Percentiles rank a stretch among this genome's conserved stretches.
Evolutionary conservation across 2,113 vertebrate species (phyloP).

Genomic region (Arothron firmamentum): DNA sequence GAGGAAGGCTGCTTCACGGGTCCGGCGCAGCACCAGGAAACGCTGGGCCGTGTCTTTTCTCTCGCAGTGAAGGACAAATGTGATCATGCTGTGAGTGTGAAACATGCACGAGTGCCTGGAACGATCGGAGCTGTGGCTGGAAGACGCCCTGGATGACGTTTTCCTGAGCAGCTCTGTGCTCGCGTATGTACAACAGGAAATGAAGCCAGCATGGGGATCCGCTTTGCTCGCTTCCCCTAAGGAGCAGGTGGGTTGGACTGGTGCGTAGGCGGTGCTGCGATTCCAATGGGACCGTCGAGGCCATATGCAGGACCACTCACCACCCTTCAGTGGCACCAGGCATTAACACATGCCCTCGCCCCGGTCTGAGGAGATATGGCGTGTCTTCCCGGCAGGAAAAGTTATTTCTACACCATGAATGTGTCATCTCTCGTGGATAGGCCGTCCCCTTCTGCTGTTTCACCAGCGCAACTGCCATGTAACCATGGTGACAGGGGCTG

Average conservation of each 20-base stretch:
- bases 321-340: constrained; percentile 8
- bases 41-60: constrained; percentile 3
- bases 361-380: constrained; percentile 9
- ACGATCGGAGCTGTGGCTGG: constrained; percentile 32
- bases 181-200: constrained; percentile 32
- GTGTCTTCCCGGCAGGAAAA: constrained; percentile 17
- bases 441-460: not conserved
- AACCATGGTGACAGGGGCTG: constrained; percentile 37
- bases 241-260: constrained; percentile 51
- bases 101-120: constrained; percentile 51
- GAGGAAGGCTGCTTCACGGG: not conserved
- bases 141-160: constrained; percentile 21
- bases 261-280: constrained; percentile 33
- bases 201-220: constrained; percentile 24
- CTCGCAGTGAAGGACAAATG: constrained; percentile 36
- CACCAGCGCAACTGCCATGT: constrained; percentile 7
- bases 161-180: not conserved
- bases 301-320: constrained; percentile 41
- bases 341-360: constrained; percentile 12
- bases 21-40: not conserved
- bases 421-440: constrained; percentile 12
- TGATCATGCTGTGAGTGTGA: constrained; percentile 54
- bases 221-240: constrained; percentile 28
- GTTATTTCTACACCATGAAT: constrained; percentile 4
- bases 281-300: constrained; percentile 14